Conservation (phyloP, 1,140 invertebrate species). For the Caenorhabditis elegans region DNA sequence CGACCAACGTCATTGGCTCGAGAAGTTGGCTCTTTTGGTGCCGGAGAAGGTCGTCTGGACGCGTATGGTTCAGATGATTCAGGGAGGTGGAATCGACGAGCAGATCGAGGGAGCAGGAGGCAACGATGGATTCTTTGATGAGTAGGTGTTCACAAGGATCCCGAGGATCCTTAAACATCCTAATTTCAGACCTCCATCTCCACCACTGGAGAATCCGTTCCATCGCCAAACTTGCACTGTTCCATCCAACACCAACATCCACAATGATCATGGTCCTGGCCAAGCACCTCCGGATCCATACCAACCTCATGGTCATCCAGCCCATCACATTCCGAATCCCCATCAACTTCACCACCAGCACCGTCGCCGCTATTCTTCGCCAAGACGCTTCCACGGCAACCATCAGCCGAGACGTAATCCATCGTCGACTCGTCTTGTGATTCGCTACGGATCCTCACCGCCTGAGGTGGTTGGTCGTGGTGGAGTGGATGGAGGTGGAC, state of each 20-base stretch:
- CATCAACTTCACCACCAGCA: neutral
- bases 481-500: neutral
- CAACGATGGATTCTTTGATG: too few species aligned
- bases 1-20: slow-evolving; percentile 47
- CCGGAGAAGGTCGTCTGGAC: neutral
- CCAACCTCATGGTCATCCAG: neutral
- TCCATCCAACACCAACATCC: neutral
- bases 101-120: neutral
- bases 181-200: neutral
- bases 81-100: neutral
- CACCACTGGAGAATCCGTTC: neutral
- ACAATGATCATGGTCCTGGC: neutral
- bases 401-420: neutral
- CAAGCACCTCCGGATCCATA: too few species aligned
- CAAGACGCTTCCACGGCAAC: neutral
- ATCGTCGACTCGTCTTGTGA: neutral
- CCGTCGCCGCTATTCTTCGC: neutral
- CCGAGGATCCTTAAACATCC: neutral
- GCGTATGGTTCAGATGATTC: neutral
- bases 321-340: neutral
- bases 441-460: neutral
- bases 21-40: slow-evolving; percentile 19
- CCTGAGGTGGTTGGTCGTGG: neutral
- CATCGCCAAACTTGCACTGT: neutral
- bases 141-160: neutral